Conservation (phyloP, 2,888 invertebrate genomes). For the Smittia aterrima region DNA sequence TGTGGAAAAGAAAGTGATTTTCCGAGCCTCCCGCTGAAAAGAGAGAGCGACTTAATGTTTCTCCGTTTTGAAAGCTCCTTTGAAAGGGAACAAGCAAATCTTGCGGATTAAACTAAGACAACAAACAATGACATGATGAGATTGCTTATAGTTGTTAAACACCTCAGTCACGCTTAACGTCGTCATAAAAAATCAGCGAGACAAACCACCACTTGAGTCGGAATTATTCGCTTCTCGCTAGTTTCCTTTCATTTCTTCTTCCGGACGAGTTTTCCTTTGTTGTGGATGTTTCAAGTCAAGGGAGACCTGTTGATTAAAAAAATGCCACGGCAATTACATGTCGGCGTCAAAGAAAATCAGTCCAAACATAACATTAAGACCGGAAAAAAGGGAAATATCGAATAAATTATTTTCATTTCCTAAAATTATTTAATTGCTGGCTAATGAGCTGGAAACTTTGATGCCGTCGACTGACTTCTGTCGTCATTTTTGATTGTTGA, state of each 20-base stretch:
- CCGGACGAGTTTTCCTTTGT: neutral
- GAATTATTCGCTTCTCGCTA: neutral
- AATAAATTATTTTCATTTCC: no score
- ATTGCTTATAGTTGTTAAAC: neutral
- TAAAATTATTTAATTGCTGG: no score
- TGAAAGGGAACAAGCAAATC: neutral
- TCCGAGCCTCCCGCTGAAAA: no score
- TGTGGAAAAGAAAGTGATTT: no score
- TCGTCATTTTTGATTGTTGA: no score
- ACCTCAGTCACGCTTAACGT: neutral
- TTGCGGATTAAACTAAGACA: neutral
- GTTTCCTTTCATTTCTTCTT: slow-evolving; percentile 1
- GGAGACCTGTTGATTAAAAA: slow-evolving; percentile 33
- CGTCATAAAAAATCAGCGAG: neutral
- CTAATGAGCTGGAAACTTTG: no score
- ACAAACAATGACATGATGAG: neutral
- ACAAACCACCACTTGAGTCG: slow-evolving; percentile 5
- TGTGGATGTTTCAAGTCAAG: neutral
- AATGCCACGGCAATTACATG: neutral
- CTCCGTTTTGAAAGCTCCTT: no score
- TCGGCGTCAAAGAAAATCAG: neutral
- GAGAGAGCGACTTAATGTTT: no score
- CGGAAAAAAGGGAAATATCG: neutral
- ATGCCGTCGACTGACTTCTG: no score
- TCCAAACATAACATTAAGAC: neutral